Evolutionary conservation across 1,140 invertebrate genomes (phyloP).

Genomic region (Bombus vancouverensis): DNA sequence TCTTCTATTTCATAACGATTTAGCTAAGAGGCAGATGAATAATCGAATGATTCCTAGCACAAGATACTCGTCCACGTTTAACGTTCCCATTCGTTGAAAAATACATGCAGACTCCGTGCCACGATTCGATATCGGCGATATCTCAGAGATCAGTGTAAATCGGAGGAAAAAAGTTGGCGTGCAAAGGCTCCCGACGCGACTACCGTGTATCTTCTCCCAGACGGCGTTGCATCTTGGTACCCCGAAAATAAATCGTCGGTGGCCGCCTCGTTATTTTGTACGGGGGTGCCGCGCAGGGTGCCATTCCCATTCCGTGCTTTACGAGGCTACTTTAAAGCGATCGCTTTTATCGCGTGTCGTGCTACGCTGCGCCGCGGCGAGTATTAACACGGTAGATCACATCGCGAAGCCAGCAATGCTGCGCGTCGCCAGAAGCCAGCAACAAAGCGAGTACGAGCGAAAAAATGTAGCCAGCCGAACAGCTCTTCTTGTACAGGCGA

Average conservation of each 20-base stretch:
- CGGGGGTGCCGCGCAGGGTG: background rate
- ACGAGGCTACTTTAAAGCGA: conserved; percentile 57
- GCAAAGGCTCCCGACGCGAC: background rate
- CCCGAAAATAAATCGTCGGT: conserved; percentile 45
- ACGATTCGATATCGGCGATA: background rate
- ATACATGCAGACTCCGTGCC: background rate
- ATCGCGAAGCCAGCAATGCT: background rate
- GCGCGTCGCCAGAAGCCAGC: conserved; percentile 3
- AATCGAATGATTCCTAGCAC: no score
- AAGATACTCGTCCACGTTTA: no score
- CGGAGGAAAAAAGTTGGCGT: background rate
- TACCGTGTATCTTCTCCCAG: background rate
- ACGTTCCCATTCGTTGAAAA: background rate
- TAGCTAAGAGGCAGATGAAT: no score
- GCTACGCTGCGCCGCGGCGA: background rate
- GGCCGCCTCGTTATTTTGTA: conserved; percentile 37
- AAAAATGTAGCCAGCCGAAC: conserved; percentile 43
- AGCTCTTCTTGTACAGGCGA: conserved; percentile 10
- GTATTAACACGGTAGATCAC: conserved; percentile 61
- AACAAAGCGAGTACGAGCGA: conserved; percentile 29
- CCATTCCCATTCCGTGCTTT: conserved; percentile 5
- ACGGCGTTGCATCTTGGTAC: no score
- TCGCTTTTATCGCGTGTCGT: conserved; percentile 52
- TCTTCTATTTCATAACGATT: no score
- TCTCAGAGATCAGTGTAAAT: background rate